Evolutionary conservation across 2,888 invertebrate species (phyloP), one percentile per base, ranked within the genome.

Genomic region (Sycophila texana): DNA sequence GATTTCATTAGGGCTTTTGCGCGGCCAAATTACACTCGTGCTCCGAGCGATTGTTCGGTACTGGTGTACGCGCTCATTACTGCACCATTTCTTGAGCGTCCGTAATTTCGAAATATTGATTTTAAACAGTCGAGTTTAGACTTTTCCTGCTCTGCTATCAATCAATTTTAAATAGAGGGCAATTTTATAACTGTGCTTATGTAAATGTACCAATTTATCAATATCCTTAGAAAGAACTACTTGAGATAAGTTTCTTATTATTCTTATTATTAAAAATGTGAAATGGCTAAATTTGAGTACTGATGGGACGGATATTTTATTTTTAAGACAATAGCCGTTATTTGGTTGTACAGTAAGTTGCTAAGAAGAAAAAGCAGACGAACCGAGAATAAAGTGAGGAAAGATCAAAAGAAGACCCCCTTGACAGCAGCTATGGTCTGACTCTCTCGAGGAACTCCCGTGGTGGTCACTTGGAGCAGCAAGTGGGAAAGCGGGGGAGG

Each of bases 1-100:
- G 61, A 78, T 78, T 68, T 79, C 74, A 79, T 74, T 74, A 70
- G 63, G 57, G 70, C 70, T 70, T 47, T 70, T 39, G 53, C 5
- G 3, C 2, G 53, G 12, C 49, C 30, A 20, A 70, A 70, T 49
- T 72, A 66, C 67, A 39, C 18, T 18, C 57, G 49, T 53, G 61
- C 61, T 75, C n/a, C 68, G 70, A 49, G 57, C n/a, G 47, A 70
- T 55, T 63, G 63, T 63, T 47, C 22, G 22, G 10, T 10, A 60
- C 20, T 47, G 61, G 10, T 57, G 22, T 18, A 61, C 39, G n/a
- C 70, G 13, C 22, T 63, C 22, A 7, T 63, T 39, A 30, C 12
- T 16, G 47, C 39, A 65, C 7, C 51, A 65, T 77, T 60, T 66
- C 66, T 66, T 58, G 16, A 70, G 57, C 20, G 55, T 49, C 70